phyloP scores from a whole-genome alignment of 2,797 vertebrate genomes.

The Crax fasciolata region DNA sequence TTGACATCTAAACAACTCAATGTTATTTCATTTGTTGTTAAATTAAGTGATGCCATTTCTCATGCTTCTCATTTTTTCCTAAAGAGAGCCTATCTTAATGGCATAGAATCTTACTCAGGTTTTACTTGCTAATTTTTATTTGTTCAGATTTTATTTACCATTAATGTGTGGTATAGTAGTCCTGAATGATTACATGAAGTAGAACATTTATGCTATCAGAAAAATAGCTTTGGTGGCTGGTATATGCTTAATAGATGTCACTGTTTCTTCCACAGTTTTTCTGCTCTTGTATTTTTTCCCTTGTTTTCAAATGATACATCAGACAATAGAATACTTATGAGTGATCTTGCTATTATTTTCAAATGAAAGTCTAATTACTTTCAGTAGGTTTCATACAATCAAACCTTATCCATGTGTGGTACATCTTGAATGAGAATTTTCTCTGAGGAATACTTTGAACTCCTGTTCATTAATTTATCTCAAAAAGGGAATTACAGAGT shows the following conservation, averaged over 20 bases:
- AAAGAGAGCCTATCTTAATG: background rate
- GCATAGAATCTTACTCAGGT: background rate
- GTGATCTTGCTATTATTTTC: conserved; percentile 1
- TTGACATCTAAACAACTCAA: background rate
- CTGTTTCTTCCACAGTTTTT: background rate
- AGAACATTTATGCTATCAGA: background rate
- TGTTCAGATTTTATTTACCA: background rate
- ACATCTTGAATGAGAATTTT: background rate
- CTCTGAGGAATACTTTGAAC: background rate
- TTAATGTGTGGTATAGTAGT: background rate
- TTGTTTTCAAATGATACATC: background rate
- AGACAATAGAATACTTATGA: conserved; percentile 39
- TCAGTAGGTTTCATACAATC: background rate
- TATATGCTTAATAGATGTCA: background rate
- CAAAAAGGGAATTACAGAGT: background rate
- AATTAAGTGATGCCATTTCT: background rate
- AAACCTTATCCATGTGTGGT: background rate
- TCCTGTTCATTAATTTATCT: background rate
- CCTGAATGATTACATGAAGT: background rate
- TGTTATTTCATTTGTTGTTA: background rate
- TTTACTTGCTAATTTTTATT: background rate
- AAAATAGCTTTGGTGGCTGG: background rate
- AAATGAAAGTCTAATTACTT: conserved; percentile 17
- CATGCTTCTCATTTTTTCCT: background rate
- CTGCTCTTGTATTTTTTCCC: background rate